Conservation (phyloP, 2,797 vertebrate species). For the Poliocrania exsul region DNA sequence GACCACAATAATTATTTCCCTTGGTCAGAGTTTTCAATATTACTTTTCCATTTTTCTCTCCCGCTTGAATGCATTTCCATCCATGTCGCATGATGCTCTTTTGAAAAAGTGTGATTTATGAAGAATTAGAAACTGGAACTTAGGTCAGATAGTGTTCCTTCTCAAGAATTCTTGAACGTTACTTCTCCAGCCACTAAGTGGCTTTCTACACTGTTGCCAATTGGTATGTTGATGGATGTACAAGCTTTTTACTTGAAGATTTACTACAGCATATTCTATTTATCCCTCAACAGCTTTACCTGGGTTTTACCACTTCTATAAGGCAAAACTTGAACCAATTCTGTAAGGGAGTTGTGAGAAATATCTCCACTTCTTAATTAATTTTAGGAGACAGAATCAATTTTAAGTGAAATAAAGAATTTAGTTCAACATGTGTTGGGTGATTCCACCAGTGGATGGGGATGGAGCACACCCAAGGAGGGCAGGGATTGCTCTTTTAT, state of each 20-base stretch:
- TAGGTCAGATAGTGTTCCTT: background rate
- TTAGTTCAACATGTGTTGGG: too few relatives aligned
- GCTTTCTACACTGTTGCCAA: background rate
- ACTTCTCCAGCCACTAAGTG: background rate
- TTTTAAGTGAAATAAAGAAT: too few relatives aligned
- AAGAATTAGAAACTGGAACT: background rate
- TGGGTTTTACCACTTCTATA: background rate
- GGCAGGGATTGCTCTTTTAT: too few relatives aligned
- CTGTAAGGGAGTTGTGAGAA: background rate
- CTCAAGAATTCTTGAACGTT: background rate
- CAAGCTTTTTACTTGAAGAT: background rate
- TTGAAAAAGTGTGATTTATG: background rate
- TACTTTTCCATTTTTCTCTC: background rate
- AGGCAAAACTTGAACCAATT: background rate
- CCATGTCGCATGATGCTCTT: background rate
- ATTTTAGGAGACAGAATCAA: too few relatives aligned
- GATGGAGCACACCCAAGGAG: too few relatives aligned
- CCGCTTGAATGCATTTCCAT: background rate
- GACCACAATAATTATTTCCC: background rate
- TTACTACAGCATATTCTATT: background rate
- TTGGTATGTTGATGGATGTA: background rate
- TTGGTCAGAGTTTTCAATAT: background rate
- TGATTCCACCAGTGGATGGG: too few relatives aligned
- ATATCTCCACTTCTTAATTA: too few relatives aligned
- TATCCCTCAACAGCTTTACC: background rate